A percentile compares a stretch with the other conserved stretches of the same genome.
phyloP scores from a whole-genome alignment of 2,888 invertebrate genomes.

The Machimus atricapillus region DNA sequence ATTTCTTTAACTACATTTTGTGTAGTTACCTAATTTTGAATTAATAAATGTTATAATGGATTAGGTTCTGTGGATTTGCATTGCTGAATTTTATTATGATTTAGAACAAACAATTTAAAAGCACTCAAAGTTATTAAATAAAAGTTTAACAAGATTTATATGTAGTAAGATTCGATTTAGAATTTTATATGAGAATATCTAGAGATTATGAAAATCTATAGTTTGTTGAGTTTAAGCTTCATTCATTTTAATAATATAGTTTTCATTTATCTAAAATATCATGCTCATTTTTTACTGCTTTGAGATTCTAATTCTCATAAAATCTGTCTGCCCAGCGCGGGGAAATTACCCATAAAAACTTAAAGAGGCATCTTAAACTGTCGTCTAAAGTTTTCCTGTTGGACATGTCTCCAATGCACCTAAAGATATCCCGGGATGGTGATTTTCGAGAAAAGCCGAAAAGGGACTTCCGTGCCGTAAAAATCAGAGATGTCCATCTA shows the following conservation, averaged over 20 bases:
- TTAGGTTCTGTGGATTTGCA: too few relatives aligned
- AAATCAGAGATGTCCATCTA: constrained; percentile 19
- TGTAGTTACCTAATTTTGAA: too few relatives aligned
- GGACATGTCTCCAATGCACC: neutral
- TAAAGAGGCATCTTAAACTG: neutral
- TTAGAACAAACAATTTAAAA: too few relatives aligned
- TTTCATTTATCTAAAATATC: neutral
- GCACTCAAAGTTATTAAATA: too few relatives aligned
- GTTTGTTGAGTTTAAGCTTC: too few relatives aligned
- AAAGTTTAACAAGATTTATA: too few relatives aligned
- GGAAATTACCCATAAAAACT: neutral
- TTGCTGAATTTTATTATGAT: too few relatives aligned
- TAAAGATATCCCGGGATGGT: neutral
- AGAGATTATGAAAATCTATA: too few relatives aligned
- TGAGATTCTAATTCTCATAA: neutral
- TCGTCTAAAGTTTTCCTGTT: neutral
- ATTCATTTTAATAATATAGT: neutral
- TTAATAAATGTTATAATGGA: too few relatives aligned
- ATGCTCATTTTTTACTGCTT: neutral
- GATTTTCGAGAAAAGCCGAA: neutral
- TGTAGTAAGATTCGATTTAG: too few relatives aligned
- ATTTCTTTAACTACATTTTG: too few relatives aligned
- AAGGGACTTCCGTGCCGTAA: constrained; percentile 6
- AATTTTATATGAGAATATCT: too few relatives aligned
- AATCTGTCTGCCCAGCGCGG: neutral